These are phyloP conservation scores for Bombycilla garrulus DNA, from an alignment of 2,113 vertebrate species.

Conservation along the genomic window DNA sequence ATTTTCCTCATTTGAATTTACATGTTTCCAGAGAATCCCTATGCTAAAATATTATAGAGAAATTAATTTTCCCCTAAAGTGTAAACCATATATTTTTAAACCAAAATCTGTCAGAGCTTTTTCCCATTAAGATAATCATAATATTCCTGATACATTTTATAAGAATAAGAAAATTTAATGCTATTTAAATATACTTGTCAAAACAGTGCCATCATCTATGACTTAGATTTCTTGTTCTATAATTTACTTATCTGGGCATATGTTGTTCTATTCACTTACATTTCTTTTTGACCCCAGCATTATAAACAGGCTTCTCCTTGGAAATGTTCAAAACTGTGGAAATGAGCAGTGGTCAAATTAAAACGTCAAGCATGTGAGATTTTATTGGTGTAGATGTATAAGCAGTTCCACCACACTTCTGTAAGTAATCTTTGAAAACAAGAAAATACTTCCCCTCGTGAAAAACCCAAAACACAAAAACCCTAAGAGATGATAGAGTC, in stretches of 20 bases:
- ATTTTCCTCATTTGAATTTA: neutral
- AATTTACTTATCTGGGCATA: neutral
- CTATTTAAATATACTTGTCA: neutral
- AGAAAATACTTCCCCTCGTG: fast-evolving
- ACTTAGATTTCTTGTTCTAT: neutral
- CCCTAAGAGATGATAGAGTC: neutral
- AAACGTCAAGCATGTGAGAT: neutral
- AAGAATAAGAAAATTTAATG: neutral
- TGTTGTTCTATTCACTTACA: neutral
- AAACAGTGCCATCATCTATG: neutral
- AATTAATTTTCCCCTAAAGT: neutral
- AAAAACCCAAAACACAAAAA: neutral
- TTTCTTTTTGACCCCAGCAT: neutral
- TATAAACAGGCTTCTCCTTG: neutral
- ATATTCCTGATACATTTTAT: neutral
- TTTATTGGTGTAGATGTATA: neutral
- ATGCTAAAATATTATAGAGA: neutral
- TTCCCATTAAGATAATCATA: neutral
- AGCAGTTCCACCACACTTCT: neutral
- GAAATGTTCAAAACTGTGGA: neutral
- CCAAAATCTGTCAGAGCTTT: neutral
- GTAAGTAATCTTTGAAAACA: neutral
- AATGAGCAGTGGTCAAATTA: neutral
- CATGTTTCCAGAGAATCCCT: neutral
- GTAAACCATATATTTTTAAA: neutral